These are phyloP conservation scores for Alfaro cultratus DNA, from an alignment of 2,797 vertebrate species.

Conservation along the genomic window DNA sequence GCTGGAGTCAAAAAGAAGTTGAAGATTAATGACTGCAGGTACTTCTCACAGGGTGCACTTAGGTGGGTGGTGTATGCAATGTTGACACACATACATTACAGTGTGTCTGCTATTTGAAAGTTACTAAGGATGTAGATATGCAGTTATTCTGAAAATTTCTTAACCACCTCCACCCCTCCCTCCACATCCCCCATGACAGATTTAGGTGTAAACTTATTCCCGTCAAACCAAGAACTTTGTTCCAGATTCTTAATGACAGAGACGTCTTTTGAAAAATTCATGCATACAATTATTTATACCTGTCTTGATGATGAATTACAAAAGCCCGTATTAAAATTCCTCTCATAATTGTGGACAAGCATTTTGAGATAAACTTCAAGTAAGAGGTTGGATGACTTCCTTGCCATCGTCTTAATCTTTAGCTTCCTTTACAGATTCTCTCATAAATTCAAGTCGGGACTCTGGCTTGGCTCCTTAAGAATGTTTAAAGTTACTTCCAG, in stretches of 20 bases:
- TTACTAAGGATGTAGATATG: slow-evolving; percentile 6
- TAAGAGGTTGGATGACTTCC: background rate
- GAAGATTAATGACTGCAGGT: slow-evolving; percentile 47
- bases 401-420: background rate
- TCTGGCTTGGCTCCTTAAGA: background rate
- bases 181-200: too few species aligned
- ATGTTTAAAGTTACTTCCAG: background rate
- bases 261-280: too few species aligned
- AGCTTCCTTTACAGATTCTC: background rate
- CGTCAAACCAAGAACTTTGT: too few species aligned
- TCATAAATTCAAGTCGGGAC: background rate
- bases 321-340: background rate
- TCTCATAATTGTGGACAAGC: background rate
- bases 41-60: slow-evolving; percentile 29
- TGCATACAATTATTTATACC: too few species aligned
- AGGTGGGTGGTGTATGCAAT: slow-evolving; percentile 48
- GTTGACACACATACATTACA: slow-evolving; percentile 8
- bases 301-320: background rate
- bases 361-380: background rate
- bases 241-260: too few species aligned
- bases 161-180: too few species aligned
- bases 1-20: slow-evolving; percentile 50
- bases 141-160: background rate
- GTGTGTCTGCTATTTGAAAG: slow-evolving; percentile 15
- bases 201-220: too few species aligned